Conservation (phyloP, 2,113 vertebrate genomes). For the Python bivittatus region DNA sequence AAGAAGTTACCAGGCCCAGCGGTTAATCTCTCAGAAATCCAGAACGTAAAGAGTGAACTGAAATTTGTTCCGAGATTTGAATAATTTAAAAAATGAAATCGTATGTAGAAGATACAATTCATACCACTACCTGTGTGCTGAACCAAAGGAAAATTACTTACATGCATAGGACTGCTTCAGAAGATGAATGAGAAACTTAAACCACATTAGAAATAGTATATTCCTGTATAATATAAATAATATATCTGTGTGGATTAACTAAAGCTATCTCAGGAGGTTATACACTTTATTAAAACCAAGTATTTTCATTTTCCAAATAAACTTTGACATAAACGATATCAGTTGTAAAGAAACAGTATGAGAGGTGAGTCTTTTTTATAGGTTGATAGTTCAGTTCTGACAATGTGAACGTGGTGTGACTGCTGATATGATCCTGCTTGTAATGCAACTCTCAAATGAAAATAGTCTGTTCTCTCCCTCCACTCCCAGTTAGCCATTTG, state of each 20-base stretch:
- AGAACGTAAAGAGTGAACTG: conserved; percentile 94
- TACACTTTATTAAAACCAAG: neutral
- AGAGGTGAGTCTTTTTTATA: neutral
- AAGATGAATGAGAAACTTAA: neutral
- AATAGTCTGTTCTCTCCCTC: no score
- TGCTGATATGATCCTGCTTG: neutral
- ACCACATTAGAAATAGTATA: neutral
- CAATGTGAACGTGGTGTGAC: neutral
- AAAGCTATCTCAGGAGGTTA: neutral
- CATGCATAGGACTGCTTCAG: neutral
- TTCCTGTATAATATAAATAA: neutral
- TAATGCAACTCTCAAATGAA: neutral
- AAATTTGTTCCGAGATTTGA: conserved; percentile 81
- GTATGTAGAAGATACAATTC: conserved; percentile 63
- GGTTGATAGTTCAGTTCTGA: neutral
- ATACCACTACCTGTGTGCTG: neutral
- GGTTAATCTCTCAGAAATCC: conserved; percentile 93
- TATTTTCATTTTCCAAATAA: no score
- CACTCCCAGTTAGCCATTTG: neutral
- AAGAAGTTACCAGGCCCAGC: conserved; percentile 90
- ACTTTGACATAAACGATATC: neutral
- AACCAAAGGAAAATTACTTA: conserved; percentile 25
- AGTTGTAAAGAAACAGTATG: neutral
- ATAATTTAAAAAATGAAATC: conserved; percentile 69
- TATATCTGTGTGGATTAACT: neutral